Conservation (phyloP, 2,113 vertebrate species). For the Sceloporus undulatus region DNA sequence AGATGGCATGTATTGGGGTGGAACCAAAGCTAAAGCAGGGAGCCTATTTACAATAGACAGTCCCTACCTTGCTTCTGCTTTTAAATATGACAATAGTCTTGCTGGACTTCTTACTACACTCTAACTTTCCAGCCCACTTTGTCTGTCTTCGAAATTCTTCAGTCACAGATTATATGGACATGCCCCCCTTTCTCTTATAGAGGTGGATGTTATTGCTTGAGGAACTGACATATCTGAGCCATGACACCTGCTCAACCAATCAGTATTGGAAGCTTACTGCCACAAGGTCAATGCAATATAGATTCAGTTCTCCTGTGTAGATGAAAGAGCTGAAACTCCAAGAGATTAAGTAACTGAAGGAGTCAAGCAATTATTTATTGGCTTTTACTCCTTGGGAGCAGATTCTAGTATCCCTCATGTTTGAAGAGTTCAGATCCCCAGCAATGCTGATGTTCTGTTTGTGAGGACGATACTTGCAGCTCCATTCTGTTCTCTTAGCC, state of each 20-base stretch:
- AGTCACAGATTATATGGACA: not conserved
- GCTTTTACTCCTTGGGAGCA: conserved; percentile 34
- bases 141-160: not conserved
- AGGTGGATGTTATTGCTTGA: not conserved
- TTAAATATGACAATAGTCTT: too few relatives aligned
- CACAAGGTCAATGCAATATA: conserved; percentile 10
- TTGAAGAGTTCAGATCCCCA: conserved; percentile 15
- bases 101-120: not conserved
- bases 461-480: conserved; percentile 44
- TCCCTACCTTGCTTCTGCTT: not conserved
- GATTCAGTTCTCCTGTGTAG: not conserved
- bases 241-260: not conserved
- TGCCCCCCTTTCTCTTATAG: not conserved
- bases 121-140: not conserved
- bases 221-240: not conserved
- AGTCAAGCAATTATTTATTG: not conserved
- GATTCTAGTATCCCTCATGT: conserved; percentile 46
- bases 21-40: not conserved
- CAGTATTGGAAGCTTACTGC: conserved; percentile 1
- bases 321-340: not conserved
- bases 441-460: conserved; percentile 30
- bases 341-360: conserved; percentile 21
- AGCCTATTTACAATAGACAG: not conserved
- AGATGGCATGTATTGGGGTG: too few relatives aligned
- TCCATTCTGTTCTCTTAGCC: conserved; percentile 64